These are phyloP conservation scores for Dynastes maya DNA, from an alignment of 2,888 invertebrate genomes.

Conservation along the genomic window DNA sequence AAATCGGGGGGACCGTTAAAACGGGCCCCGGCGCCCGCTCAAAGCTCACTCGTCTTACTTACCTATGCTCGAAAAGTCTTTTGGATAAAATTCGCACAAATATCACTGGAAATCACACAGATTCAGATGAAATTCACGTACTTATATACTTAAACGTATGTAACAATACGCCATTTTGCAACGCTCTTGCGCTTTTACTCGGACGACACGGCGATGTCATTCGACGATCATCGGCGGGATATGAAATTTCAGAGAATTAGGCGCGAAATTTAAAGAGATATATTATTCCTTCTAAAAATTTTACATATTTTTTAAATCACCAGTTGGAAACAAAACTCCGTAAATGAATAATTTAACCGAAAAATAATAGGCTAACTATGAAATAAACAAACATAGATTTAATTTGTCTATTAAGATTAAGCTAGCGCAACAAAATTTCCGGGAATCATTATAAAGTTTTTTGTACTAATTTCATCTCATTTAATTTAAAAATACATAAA, in stretches of 20 bases:
- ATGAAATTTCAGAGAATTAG: background rate
- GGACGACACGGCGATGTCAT: background rate
- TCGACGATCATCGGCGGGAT: conserved; percentile 1
- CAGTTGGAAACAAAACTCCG: no score
- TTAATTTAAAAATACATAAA: no score
- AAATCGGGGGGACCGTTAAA: background rate
- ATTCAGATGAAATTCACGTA: conserved; percentile 65
- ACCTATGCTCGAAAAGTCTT: conserved; percentile 69
- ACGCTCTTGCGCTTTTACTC: conserved; percentile 35
- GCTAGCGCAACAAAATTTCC: background rate
- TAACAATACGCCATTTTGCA: conserved; percentile 66
- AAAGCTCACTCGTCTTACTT: conserved; percentile 55
- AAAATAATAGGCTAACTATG: no score
- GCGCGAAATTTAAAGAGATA: background rate
- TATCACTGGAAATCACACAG: conserved; percentile 70
- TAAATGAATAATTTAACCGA: no score
- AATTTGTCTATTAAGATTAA: no score
- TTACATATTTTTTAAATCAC: no score
- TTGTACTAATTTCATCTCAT: no score
- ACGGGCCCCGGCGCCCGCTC: background rate
- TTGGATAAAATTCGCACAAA: conserved; percentile 70
- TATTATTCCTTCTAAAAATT: no score
- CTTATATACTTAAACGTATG: conserved; percentile 65
- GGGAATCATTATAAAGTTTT: no score
- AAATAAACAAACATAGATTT: no score